Conservation (phyloP, 2,797 vertebrate genomes). For the Babyrousa celebensis region DNA sequence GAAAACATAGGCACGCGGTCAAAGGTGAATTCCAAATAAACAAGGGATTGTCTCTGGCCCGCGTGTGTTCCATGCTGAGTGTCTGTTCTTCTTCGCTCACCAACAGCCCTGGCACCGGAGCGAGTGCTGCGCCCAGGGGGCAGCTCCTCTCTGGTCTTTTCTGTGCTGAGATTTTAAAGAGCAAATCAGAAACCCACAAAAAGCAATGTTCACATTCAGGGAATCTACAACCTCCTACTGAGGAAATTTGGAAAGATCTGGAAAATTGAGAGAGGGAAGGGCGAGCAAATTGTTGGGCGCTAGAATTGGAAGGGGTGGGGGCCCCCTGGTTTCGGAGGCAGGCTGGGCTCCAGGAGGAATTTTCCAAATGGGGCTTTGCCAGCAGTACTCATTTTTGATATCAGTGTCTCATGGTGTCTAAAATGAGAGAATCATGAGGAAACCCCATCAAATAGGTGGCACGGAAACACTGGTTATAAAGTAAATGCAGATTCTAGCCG, state of each 20-base stretch:
- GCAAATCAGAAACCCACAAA: neutral
- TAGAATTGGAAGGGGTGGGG: accelerated
- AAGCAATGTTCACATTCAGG: neutral
- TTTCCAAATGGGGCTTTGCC: neutral
- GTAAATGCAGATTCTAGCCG: neutral
- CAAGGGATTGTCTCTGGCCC: too few relatives aligned
- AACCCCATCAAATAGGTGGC: neutral
- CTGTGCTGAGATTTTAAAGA: neutral
- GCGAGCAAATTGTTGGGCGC: neutral
- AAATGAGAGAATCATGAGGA: neutral
- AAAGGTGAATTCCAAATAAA: too few relatives aligned
- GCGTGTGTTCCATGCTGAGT: too few relatives aligned
- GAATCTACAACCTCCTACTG: neutral
- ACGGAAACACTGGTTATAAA: neutral
- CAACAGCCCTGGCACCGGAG: neutral
- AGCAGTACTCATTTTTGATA: neutral
- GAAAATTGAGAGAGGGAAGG: neutral
- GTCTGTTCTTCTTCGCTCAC: too few relatives aligned
- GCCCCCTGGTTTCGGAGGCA: neutral
- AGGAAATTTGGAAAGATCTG: neutral
- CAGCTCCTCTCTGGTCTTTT: too few relatives aligned
- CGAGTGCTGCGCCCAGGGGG: accelerated
- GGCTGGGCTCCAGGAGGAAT: too few relatives aligned
- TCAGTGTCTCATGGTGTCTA: neutral
- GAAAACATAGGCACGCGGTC: too few relatives aligned